Conservation (phyloP, 2,888 invertebrate genomes). For the Meta bourneti region DNA sequence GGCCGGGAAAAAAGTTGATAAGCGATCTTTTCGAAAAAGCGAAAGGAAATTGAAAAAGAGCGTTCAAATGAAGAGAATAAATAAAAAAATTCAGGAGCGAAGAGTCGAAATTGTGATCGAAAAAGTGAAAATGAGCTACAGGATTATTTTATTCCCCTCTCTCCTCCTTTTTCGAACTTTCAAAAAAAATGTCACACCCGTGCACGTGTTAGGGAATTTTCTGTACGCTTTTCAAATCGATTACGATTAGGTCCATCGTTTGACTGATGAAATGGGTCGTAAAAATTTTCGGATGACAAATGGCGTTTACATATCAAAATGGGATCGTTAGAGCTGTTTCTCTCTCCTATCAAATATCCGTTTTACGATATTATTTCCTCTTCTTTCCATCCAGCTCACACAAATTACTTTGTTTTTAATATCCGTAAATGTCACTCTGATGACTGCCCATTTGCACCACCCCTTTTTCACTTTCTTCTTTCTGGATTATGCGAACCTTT, state of each 20-base stretch:
- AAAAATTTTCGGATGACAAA: slow-evolving; percentile 72
- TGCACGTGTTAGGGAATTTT: slow-evolving; percentile 47
- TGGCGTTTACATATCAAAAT: slow-evolving; percentile 76
- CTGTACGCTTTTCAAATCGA: slow-evolving; percentile 62
- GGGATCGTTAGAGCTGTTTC: slow-evolving; percentile 71
- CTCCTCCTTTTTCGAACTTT: not conserved
- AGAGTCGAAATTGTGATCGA: slow-evolving; percentile 71
- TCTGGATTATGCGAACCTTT: slow-evolving; percentile 25
- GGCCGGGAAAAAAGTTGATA: slow-evolving; percentile 45
- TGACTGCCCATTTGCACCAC: slow-evolving; percentile 64
- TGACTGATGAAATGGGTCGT: slow-evolving; percentile 75
- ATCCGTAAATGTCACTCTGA: slow-evolving; percentile 73
- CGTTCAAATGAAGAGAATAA: slow-evolving; percentile 39
- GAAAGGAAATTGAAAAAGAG: slow-evolving; percentile 72
- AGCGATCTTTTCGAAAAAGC: slow-evolving; percentile 68
- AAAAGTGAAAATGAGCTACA: slow-evolving; percentile 66
- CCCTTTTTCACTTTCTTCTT: slow-evolving; percentile 19
- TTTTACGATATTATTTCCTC: slow-evolving; percentile 74
- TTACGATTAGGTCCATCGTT: slow-evolving; percentile 74
- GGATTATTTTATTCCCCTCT: slow-evolving; percentile 40
- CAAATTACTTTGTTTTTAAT: slow-evolving; percentile 76
- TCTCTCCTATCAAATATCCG: slow-evolving; percentile 74
- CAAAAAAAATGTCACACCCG: slow-evolving; percentile 32
- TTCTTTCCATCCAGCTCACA: slow-evolving; percentile 61
- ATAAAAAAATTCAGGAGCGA: slow-evolving; percentile 34